phyloP scores from a whole-genome alignment of 2,113 vertebrate species.

The Periophthalmus modestus region DNA sequence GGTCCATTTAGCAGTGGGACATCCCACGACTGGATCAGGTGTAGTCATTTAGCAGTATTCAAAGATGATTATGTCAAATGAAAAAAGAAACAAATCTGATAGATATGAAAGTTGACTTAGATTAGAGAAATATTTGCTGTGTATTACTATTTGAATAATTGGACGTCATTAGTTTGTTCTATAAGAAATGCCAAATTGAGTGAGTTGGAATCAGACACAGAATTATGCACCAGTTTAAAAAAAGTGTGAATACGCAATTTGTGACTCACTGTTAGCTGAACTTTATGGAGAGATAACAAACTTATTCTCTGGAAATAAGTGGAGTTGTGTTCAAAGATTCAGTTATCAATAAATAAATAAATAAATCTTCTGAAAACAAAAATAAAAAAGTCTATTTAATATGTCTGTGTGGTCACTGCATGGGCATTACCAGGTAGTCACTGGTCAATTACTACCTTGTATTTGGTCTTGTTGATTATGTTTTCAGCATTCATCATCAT shows the following conservation, averaged over 20 bases:
- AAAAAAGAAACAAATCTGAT: background rate
- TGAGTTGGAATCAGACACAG: slow-evolving; percentile 4
- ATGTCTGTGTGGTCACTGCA: no score
- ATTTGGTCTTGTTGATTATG: no score
- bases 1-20: slow-evolving; percentile 44
- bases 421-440: no score
- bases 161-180: slow-evolving; percentile 9
- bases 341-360: no score
- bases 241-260: slow-evolving; percentile 14
- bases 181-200: slow-evolving; percentile 6
- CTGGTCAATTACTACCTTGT: no score
- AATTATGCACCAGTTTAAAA: slow-evolving; percentile 35
- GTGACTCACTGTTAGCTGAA: slow-evolving; percentile 8
- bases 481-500: no score
- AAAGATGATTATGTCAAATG: slow-evolving; percentile 1
- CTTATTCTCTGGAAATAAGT: no score
- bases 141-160: background rate
- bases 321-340: no score
- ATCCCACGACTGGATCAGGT: slow-evolving; percentile 24
- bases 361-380: no score
- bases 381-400: no score
- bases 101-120: background rate
- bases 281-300: background rate
- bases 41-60: slow-evolving; percentile 44
- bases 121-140: background rate